Base-by-base conservation (phyloP, 2,113 vertebrate species). In the Clarias macrocephalus region DNA sequence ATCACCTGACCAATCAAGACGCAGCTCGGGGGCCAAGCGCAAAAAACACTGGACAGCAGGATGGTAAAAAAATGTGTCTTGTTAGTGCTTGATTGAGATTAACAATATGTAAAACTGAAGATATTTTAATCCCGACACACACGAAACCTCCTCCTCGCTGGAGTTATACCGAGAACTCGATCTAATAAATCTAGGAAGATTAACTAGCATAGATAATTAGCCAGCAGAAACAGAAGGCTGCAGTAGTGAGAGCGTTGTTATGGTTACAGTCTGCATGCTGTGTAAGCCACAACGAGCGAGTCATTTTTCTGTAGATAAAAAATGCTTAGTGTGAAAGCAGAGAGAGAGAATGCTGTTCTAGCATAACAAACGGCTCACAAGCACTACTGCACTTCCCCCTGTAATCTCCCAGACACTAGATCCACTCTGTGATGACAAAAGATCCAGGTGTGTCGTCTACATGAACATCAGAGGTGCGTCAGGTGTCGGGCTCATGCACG, bases 361-460 rank as follows among this genome's bases (percentile, higher is more conserved):
- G 48, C 8, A 57, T 56, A 79, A 80, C 5, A 25, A 62, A 10
- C 19, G 9, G n/a, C 12, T 57, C 13, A 5, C 0, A 25, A n/a
- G 13, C 30, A 70, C 82, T 60, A 73, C 30, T n/a, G 66, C 13
- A 66, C 42, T 73, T 73, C 19, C 18, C 18, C 11, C 19, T 2
- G 9, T 73, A 84, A 73, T 80, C 63, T 80, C 3, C 10, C 48
- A 37, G 11, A 59, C 57, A 70, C 23, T 10, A 13, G 42, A 68
- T 57, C 54, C 28, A 18, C 83, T 37, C 60, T 42, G n/a, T 56
- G 75, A 86, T 8, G 77, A 75, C 70, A 82, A 18, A 48, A 15
- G 11, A 79, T 89, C 25, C 80, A 85, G 88, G 88, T 88, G 87
- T 88, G 83, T 21, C 13, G 33, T 85, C 65, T n/a, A 54, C 84